These are phyloP conservation scores for Drosophila pachea DNA, from an alignment of 1,140 invertebrate genomes.

Conservation along the genomic window DNA sequence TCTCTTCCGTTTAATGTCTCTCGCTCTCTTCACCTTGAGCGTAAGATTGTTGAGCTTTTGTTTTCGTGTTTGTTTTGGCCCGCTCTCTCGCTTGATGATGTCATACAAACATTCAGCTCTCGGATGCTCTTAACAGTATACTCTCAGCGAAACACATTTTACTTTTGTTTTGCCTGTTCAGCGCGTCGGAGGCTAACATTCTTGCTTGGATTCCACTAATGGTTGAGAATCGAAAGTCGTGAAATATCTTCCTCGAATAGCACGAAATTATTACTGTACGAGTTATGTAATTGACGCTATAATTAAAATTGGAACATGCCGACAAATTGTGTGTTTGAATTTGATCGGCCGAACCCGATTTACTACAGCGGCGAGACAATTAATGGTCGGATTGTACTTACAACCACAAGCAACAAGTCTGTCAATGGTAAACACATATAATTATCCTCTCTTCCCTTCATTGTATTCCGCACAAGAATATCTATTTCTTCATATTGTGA, in stretches of 20 bases:
- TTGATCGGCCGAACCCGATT: constrained; percentile 58
- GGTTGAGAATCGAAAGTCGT: not conserved
- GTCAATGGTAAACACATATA: constrained; percentile 51
- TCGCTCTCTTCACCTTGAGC: not conserved
- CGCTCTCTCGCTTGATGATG: constrained; percentile 49
- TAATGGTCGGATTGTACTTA: constrained; percentile 55
- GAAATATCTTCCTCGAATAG: constrained; percentile 4
- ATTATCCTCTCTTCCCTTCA: too few relatives aligned
- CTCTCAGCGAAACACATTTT: constrained; percentile 6
- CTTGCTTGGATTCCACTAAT: constrained; percentile 3
- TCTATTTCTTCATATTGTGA: too few relatives aligned
- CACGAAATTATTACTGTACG: not conserved
- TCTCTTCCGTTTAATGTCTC: not conserved
- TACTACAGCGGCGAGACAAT: constrained; percentile 69
- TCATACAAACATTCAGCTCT: constrained; percentile 26
- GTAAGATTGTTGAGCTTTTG: constrained; percentile 8
- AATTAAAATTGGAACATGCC: constrained; percentile 43
- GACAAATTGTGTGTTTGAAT: constrained; percentile 49
- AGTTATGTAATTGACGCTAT: not conserved
- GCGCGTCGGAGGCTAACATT: not conserved
- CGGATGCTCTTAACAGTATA: constrained; percentile 10
- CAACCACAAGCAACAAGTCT: constrained; percentile 49
- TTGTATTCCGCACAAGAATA: too few relatives aligned
- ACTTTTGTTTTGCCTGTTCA: constrained; percentile 14
- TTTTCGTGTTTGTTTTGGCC: constrained; percentile 7